Evolutionary conservation across 1,140 invertebrate species (phyloP).

Genomic region (Caenorhabditis brenneri): DNA sequence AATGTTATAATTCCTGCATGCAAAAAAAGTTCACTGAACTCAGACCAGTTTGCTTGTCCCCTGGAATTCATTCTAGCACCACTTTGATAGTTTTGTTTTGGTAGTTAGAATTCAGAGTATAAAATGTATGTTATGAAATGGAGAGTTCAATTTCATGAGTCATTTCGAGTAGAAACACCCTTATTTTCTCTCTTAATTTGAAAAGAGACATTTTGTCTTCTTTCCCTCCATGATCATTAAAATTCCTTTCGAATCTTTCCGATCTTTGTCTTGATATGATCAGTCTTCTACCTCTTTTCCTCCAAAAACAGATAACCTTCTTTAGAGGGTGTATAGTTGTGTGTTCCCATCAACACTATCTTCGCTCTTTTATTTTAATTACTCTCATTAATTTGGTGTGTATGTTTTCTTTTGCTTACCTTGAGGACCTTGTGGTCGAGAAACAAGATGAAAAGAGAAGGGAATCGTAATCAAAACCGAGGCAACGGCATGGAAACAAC

Average conservation of each 20-base stretch:
- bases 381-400: constrained; percentile 11
- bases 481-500: constrained; percentile 22
- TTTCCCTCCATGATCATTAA: background rate
- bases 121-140: too few relatives aligned
- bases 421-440: constrained; percentile 35
- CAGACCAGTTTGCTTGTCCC: too few relatives aligned
- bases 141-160: too few relatives aligned
- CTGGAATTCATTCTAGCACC: too few relatives aligned
- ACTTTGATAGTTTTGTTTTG: too few relatives aligned
- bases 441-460: background rate
- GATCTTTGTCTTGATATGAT: background rate
- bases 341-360: background rate
- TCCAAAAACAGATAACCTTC: background rate
- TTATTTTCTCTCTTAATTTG: too few relatives aligned
- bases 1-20: too few relatives aligned
- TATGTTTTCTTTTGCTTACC: background rate
- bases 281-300: background rate
- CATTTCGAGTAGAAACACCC: too few relatives aligned
- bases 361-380: background rate
- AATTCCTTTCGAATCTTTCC: background rate
- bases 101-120: too few relatives aligned
- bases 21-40: too few relatives aligned
- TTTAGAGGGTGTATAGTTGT: background rate
- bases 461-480: constrained; percentile 22
- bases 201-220: too few relatives aligned